These are phyloP conservation scores for Trypoxylus dichotomus DNA, from an alignment of 1,140 invertebrate species.

Conservation along the genomic window DNA sequence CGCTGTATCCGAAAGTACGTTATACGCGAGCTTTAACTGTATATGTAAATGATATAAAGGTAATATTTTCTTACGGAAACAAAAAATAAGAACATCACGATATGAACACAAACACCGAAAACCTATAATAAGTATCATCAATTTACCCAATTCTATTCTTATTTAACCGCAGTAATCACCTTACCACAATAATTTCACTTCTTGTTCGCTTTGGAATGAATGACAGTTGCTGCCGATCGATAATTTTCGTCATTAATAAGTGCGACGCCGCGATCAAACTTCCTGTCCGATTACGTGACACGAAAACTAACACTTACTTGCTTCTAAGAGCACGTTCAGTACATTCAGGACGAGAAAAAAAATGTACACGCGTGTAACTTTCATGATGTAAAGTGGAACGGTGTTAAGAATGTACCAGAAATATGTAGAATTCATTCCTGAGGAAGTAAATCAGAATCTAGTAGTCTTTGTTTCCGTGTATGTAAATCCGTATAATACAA, in stretches of 20 bases:
- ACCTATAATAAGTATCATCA: too few relatives aligned
- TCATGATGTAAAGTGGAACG: background rate
- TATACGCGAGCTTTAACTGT: too few relatives aligned
- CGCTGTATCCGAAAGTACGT: too few relatives aligned
- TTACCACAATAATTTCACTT: background rate
- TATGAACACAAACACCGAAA: background rate
- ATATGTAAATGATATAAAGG: too few relatives aligned
- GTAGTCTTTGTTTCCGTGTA: too few relatives aligned
- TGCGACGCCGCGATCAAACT: background rate
- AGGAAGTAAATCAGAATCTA: too few relatives aligned
- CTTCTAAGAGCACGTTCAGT: too few relatives aligned
- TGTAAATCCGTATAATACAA: too few relatives aligned
- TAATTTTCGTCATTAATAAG: background rate
- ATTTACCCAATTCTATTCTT: background rate
- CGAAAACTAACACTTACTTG: background rate
- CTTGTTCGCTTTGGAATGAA: background rate
- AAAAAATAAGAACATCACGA: background rate
- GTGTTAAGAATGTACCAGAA: background rate
- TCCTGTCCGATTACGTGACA: background rate
- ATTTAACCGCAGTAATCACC: background rate
- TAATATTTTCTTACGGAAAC: too few relatives aligned
- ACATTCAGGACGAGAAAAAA: too few relatives aligned
- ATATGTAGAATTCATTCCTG: background rate
- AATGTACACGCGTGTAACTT: too few relatives aligned
- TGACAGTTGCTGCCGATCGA: background rate